Evolutionary conservation across 1,140 invertebrate species (phyloP), one percentile per base, ranked within the genome.

Genomic region (Temnothorax longispinosus): DNA sequence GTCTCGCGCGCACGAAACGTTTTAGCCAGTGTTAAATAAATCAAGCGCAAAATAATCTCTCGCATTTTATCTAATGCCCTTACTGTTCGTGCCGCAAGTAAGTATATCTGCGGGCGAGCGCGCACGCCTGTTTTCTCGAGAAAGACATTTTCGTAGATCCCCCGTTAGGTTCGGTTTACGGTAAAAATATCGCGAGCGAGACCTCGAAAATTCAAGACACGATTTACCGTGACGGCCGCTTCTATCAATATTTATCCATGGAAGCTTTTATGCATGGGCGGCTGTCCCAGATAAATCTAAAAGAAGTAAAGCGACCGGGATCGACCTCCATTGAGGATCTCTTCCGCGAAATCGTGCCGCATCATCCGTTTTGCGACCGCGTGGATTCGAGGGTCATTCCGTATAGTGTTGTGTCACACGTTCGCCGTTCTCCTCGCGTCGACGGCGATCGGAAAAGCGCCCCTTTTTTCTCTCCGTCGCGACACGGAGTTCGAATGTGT

Each of bases 171-270:
- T 60, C 69, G 32, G 38, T 75, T 84, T 75, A 84, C 11, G 67
- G 32, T 54, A 11, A 50, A 84, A 84, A 62, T 75, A 62, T 82
- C 54, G 32, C 8, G 44, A 47, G 47, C 50, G 54, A 38, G 13
- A 69, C 50, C 11, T n/a, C 21, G 41, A 54, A 41, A 15, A 81
- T 54, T 41, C 50, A 41, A 54, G 21, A 74, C 38, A 54, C 41
- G 67, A 32, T 58, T 82, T 38, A 58, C 65, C 27, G 67, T 35
- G 47, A 32, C 35, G 41, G 8, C n/a, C 58, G 47, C 41, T 44
- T 72, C 80, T 74, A 60, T 60, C 41, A 84, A 84, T 84, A 84
- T 84, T 84, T 84, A 84, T 84, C 18, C 10, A 10, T 50, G 18
- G 18, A 21, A 15, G 41, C 44, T 72, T 60, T 27, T 27, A n/a